These are phyloP conservation scores for Leptinotarsa texana DNA, from an alignment of 1,140 invertebrate genomes.

Conservation along the genomic window DNA sequence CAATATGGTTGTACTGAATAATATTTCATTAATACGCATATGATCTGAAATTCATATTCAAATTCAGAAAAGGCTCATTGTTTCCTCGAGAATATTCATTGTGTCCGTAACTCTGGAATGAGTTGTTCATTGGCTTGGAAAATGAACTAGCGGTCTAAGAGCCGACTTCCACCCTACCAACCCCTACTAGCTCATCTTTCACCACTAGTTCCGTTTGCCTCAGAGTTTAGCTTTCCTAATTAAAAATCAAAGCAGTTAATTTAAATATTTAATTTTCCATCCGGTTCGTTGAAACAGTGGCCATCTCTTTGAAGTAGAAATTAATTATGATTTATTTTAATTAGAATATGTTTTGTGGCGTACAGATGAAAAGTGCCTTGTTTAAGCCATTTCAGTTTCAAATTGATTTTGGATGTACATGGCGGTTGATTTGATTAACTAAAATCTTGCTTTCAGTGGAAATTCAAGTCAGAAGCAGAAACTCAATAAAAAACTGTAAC, in stretches of 20 bases:
- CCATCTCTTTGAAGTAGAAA: background rate
- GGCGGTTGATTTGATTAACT: background rate
- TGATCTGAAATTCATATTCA: background rate
- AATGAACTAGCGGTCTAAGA: constrained; percentile 23
- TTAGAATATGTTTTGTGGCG: background rate
- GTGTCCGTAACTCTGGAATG: constrained; percentile 12
- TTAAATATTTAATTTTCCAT: background rate
- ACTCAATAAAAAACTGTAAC: no score
- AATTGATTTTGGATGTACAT: background rate
- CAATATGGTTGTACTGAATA: no score
- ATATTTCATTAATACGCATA: background rate
- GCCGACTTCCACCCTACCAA: background rate
- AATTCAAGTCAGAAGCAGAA: no score
- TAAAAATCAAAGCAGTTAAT: constrained; percentile 6
- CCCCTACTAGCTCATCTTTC: background rate
- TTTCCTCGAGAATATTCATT: constrained; percentile 2
- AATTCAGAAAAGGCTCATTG: background rate
- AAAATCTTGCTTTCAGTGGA: no score
- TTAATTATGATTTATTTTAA: background rate
- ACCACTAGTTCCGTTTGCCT: background rate
- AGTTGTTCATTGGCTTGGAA: constrained; percentile 25
- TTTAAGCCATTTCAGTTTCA: background rate
- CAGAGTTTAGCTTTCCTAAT: background rate
- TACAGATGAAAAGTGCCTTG: background rate
- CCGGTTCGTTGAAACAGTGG: background rate